Evolutionary conservation across 1,140 invertebrate genomes (phyloP).

Genomic region (Dolichoris vasculosae): DNA sequence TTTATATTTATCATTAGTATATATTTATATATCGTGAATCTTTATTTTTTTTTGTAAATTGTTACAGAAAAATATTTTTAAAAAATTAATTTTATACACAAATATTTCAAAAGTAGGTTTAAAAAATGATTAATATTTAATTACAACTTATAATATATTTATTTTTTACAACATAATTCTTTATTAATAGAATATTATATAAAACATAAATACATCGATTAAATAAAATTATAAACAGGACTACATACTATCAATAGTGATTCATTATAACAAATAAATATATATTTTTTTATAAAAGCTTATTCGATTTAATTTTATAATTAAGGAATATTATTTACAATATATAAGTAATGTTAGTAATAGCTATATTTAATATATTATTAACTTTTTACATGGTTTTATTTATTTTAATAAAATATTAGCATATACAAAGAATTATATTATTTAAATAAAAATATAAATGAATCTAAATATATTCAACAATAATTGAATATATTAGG

Average conservation of each 20-base stretch:
- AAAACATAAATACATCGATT: slow-evolving; percentile 62
- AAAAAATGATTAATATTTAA: not conserved
- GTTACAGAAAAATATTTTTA: no score
- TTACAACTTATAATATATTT: slow-evolving; percentile 10
- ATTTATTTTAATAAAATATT: no score
- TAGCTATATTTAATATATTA: no score
- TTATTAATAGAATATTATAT: slow-evolving; percentile 33
- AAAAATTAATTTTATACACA: no score
- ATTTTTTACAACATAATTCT: slow-evolving; percentile 50
- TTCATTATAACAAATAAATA: not conserved
- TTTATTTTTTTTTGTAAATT: no score
- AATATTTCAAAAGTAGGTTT: not conserved
- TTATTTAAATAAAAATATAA: no score
- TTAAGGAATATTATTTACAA: not conserved
- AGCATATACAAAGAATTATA: no score
- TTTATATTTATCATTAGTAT: no score
- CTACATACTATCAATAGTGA: slow-evolving; percentile 62
- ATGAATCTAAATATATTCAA: no score
- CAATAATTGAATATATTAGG: no score
- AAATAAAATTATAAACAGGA: slow-evolving; percentile 57
- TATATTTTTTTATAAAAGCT: not conserved
- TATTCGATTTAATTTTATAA: not conserved
- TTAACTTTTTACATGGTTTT: no score
- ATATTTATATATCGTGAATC: no score
- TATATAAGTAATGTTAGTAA: not conserved